phyloP scores from a whole-genome alignment of 2,888 invertebrate species.

The Eupsilia transversa region DNA sequence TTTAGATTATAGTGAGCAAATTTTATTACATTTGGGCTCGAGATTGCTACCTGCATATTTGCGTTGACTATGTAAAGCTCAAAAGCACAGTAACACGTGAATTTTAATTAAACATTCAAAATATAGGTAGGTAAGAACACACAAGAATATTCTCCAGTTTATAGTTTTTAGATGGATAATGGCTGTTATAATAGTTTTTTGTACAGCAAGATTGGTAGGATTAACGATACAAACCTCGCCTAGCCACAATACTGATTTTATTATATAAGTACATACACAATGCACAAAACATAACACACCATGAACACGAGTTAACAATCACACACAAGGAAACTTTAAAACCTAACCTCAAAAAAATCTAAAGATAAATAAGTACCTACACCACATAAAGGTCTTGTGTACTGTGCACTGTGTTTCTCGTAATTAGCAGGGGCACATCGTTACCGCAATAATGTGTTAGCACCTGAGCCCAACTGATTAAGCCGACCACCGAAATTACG shows the following conservation, averaged over 20 bases:
- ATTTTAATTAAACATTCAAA: slow-evolving; percentile 9
- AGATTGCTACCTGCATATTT: slow-evolving; percentile 20
- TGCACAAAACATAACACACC: no score
- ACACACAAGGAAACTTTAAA: background rate
- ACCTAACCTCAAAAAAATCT: slow-evolving; percentile 17
- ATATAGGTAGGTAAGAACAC: background rate
- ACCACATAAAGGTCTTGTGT: slow-evolving; percentile 29
- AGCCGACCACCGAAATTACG: slow-evolving; percentile 50
- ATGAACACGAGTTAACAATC: background rate
- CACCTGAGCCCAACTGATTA: slow-evolving; percentile 64
- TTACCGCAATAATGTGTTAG: slow-evolving; percentile 60
- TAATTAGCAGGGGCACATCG: slow-evolving; percentile 58
- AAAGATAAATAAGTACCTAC: slow-evolving; percentile 41
- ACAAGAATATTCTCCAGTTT: background rate
- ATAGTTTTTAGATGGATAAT: background rate
- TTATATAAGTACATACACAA: background rate
- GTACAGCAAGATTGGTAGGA: background rate
- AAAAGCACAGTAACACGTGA: background rate
- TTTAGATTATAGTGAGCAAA: slow-evolving; percentile 47
- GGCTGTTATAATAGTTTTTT: background rate
- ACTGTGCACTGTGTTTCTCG: slow-evolving; percentile 40
- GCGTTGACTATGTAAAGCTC: background rate
- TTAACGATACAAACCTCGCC: no score
- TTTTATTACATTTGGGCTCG: slow-evolving; percentile 42
- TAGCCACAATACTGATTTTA: no score